phyloP scores from a whole-genome alignment of 1,140 invertebrate species.

The Gonatopus flavifemur region DNA sequence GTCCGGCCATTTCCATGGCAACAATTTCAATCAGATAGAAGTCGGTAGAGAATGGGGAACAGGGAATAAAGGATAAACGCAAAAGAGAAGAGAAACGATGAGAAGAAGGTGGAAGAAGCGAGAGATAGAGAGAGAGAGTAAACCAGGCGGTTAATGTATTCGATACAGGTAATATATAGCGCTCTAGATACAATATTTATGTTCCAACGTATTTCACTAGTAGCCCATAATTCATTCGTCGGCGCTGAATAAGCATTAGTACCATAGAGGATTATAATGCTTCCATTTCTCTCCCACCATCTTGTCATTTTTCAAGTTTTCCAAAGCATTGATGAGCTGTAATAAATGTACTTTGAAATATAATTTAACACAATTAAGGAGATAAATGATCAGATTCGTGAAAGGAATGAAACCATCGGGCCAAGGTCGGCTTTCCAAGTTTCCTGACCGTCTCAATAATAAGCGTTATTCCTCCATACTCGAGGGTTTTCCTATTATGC shows the following conservation, averaged over 20 bases:
- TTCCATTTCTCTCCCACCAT: not conserved
- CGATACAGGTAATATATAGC: constrained; percentile 56
- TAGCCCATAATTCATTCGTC: constrained; percentile 56
- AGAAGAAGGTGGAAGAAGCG: no score
- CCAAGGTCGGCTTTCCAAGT: no score
- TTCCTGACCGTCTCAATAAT: not conserved
- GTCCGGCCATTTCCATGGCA: constrained; percentile 48
- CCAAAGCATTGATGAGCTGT: no score
- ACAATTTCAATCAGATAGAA: constrained; percentile 53
- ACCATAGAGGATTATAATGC: constrained; percentile 49
- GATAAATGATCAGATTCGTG: no score
- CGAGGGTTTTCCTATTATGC: no score
- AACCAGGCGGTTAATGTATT: constrained; percentile 50
- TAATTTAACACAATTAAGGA: no score
- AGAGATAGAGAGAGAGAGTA: no score
- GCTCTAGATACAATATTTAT: constrained; percentile 58
- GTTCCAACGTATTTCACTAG: constrained; percentile 53
- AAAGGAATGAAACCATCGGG: no score
- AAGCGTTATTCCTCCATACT: not conserved
- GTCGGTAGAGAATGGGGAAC: constrained; percentile 33
- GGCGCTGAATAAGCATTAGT: constrained; percentile 56
- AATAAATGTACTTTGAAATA: no score
- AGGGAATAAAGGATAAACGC: no score
- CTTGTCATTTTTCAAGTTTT: no score
- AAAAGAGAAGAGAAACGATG: no score